Evolutionary conservation across 2,888 invertebrate genomes (phyloP), one percentile per base, ranked within the genome.

Genomic region (Cremastobaeus sp.): DNA sequence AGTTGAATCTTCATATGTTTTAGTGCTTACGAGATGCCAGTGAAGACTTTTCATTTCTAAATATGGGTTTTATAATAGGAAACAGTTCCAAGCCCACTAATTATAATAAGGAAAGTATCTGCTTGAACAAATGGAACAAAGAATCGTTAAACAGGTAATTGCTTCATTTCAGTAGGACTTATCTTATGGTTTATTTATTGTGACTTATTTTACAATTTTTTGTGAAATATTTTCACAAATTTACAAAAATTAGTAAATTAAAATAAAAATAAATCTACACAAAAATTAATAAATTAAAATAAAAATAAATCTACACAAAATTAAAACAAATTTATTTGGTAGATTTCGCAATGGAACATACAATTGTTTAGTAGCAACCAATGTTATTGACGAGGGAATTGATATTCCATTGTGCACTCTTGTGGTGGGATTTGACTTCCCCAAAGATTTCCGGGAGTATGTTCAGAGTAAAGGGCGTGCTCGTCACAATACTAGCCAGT

Each of bases 401-500:
- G 96, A 97, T 86, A 91, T 97, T 20, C 93, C 93, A 1, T 90
- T 91, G 20, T 98, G 98, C 84, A 92, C 93, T 70, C 88, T 95
- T 32, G 93, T 97, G 0, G 82, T 97, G 14, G 91, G 93, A 45
- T 95, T 93, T 83, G 95, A 96, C 83, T 84, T 88, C 0, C 91
- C 94, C 0, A 84, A 89, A 45, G 92, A 94, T 79, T 95, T 94
- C 79, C 89, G 95, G 52, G 93, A 94, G 0, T 98, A 97, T 83
- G 91, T 97, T 34, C 97, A 97, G 87, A 94, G 96, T 72, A 96
- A 96, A 91, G 96, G 96, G 79, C 91, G 98, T 60, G 97, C 97
- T 0, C 90, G 95, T 9, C 89, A 90, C 78, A 82, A 84, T 2
- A 85, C 89, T 0, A 92, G 95, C n/a, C 86, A 87, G 6, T 95